Base-by-base conservation (phyloP, 1,140 invertebrate species). In the Branchinecta lynchi region DNA sequence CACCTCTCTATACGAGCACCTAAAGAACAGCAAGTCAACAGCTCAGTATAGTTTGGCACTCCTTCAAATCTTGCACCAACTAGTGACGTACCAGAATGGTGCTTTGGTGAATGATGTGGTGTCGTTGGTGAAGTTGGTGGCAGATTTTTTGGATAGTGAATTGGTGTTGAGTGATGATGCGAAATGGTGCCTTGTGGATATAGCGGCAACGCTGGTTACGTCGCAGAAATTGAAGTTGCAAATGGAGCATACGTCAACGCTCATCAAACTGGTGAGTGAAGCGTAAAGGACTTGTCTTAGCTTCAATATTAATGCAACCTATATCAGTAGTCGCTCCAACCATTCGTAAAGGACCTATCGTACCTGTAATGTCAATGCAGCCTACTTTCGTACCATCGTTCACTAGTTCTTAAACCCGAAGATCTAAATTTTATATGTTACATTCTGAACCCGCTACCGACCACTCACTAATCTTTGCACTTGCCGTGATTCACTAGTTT, bases 191-290 rank as follows among this genome's bases (percentile, higher is more conserved):
- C 76, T 82, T 70, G 77, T 82, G 12, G 81, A 85, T 73, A 80
- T 86, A 71, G 79, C 81, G 20, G 80, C 83, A 7, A 73, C 82
- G n/a, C 77, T 87, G 72, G 76, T 88, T 10, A 74, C 86, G 0
- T 85, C 85, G 20, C 75, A 80, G n/a, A 80, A 82, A 70, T 75
- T 87, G 7, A 81, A 81, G 71, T 75, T 89, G 3, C 82, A 82
- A 20, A 87, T 90, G 78, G 84, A 89, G 75, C 82, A 85, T 75
- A 83, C 86, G 3, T 85, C 83, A 67, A 79, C 82, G 15, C 77
- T 89, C 67, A 79, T 86, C 0, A 81, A 83, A 72, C 85, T 69
- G 68, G 74, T 74, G 72, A 73, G 70, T 68, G 84, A 60, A 73
- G 75, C 86, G 9, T 74, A 32, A 32, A 32, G 32, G 2, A 32